A percentile compares a stretch with the other conserved stretches of the same genome.
phyloP scores from a whole-genome alignment of 2,113 vertebrate genomes.

The Anoplopoma fimbria region DNA sequence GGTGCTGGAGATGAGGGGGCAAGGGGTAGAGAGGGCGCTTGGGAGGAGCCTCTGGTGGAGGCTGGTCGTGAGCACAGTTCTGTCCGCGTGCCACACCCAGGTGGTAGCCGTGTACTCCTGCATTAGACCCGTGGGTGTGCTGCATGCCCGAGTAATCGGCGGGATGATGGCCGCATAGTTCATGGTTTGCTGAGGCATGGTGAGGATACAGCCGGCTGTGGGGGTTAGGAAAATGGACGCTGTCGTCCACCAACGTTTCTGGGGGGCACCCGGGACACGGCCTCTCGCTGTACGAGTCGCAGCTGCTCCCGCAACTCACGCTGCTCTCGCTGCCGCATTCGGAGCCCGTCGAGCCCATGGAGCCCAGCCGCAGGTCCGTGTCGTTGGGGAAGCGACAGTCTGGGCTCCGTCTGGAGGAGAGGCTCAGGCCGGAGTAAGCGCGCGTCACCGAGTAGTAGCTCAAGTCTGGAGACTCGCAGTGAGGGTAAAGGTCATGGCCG shows the following conservation, averaged over 20 bases:
- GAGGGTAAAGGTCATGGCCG: slow-evolving; percentile 91
- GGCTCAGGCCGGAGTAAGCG: slow-evolving; percentile 88
- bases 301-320: slow-evolving; percentile 90
- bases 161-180: slow-evolving; percentile 85
- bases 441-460: slow-evolving; percentile 93
- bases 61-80: slow-evolving; percentile 88
- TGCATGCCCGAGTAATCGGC: slow-evolving; percentile 84
- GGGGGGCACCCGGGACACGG: slow-evolving; percentile 88
- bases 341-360: slow-evolving; percentile 90
- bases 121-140: slow-evolving; percentile 82
- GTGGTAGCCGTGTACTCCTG: slow-evolving; percentile 86
- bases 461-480: slow-evolving; percentile 94
- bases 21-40: slow-evolving; percentile 88
- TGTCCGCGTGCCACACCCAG: slow-evolving; percentile 85
- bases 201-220: slow-evolving; percentile 84
- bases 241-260: slow-evolving; percentile 88
- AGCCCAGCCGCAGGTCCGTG: slow-evolving; percentile 88
- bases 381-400: slow-evolving; percentile 91
- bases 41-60: slow-evolving; percentile 87
- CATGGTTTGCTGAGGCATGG: slow-evolving; percentile 76
- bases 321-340: slow-evolving; percentile 97
- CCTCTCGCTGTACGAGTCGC: slow-evolving; percentile 90
- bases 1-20: slow-evolving; percentile 90
- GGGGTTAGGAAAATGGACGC: slow-evolving; percentile 84
- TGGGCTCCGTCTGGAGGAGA: slow-evolving; percentile 89